These are phyloP conservation scores for Prunella himalayana DNA, from an alignment of 2,113 vertebrate species.

Conservation along the genomic window DNA sequence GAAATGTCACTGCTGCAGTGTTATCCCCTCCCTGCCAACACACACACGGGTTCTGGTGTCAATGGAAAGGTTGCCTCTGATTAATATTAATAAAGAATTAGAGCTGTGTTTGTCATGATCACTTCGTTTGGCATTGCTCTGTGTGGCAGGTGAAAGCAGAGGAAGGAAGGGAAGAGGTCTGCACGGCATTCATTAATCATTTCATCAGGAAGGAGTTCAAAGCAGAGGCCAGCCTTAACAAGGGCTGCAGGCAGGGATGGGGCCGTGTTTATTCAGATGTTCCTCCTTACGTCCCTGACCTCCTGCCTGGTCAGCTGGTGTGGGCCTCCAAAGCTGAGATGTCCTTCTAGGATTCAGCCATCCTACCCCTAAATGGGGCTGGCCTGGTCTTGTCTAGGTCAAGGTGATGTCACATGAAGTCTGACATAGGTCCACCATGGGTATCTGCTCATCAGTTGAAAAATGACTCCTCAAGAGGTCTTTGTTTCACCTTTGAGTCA, in stretches of 20 bases:
- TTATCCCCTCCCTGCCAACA: slow-evolving; percentile 63
- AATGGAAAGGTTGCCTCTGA: slow-evolving; percentile 69
- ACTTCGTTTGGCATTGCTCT: slow-evolving; percentile 58
- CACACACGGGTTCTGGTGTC: slow-evolving; percentile 35
- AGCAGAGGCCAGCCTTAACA: slow-evolving; percentile 42
- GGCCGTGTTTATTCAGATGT: not conserved
- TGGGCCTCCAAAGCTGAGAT: not conserved
- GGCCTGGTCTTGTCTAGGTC: not conserved
- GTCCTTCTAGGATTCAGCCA: not conserved
- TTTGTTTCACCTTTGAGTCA: not conserved
- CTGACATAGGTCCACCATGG: not conserved
- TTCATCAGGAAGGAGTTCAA: slow-evolving; percentile 50
- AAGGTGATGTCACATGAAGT: not conserved
- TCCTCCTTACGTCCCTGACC: not conserved
- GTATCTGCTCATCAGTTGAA: not conserved
- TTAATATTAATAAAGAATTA: slow-evolving; percentile 79
- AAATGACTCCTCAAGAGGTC: not conserved
- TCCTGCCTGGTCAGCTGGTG: not conserved
- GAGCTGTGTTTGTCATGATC: slow-evolving; percentile 63
- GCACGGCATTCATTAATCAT: slow-evolving; percentile 56
- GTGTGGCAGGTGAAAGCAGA: slow-evolving; percentile 16
- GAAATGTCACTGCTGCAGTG: slow-evolving; percentile 68
- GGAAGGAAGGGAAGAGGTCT: slow-evolving; percentile 41
- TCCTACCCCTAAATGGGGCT: not conserved
- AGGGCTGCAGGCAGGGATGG: not conserved